A percentile compares a stretch with the other conserved stretches of the same genome.
phyloP scores from a whole-genome alignment of 2,888 invertebrate genomes.

The Plebejus anna region DNA sequence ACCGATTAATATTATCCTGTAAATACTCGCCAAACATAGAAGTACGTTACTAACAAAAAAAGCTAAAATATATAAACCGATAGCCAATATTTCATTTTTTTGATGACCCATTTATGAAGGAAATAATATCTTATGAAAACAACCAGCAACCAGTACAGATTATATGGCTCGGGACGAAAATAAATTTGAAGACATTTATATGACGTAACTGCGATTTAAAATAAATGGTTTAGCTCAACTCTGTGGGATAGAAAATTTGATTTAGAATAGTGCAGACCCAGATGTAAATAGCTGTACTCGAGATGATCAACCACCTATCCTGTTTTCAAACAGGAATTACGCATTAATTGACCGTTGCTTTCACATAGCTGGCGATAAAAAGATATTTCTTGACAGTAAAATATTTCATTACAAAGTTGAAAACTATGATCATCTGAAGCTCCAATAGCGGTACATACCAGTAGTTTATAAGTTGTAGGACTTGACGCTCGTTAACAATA shows the following conservation, averaged over 20 bases:
- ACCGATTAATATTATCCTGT: background rate
- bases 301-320: constrained; percentile 16
- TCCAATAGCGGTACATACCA: constrained; percentile 3
- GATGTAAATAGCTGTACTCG: constrained; percentile 17
- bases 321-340: constrained; percentile 23
- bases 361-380: constrained; percentile 12
- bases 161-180: background rate
- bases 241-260: background rate
- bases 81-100: background rate
- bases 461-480: background rate
- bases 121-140: constrained; percentile 13
- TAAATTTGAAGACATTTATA: constrained; percentile 10
- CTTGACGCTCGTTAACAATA: background rate
- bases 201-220: constrained; percentile 17
- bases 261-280: constrained; percentile 9
- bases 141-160: constrained; percentile 1
- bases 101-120: constrained; percentile 3
- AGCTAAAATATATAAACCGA: background rate
- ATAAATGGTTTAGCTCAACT: constrained; percentile 1
- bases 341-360: constrained; percentile 15
- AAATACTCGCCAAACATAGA: background rate
- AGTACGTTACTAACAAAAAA: background rate
- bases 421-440: background rate
- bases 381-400: constrained; percentile 24
- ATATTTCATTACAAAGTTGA: constrained; percentile 5